phyloP scores from a whole-genome alignment of 2,113 vertebrate genomes.

The Brachyhypopomus occidentalis region DNA sequence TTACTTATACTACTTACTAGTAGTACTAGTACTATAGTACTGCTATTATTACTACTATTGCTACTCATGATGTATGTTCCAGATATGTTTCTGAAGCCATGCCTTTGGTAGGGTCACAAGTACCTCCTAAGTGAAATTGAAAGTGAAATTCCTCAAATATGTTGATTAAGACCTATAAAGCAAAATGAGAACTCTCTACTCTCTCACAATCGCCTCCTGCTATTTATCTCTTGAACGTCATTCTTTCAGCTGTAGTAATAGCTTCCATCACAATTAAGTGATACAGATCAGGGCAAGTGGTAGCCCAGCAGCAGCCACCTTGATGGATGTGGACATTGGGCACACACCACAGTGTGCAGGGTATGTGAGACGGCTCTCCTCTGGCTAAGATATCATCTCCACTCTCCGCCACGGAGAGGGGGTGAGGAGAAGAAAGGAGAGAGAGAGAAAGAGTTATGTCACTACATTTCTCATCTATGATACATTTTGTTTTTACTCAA shows the following conservation, averaged over 20 bases:
- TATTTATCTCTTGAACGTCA: neutral
- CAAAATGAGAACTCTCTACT: no score
- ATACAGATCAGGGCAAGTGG: slow-evolving; percentile 74
- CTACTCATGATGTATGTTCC: no score
- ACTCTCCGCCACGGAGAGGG: slow-evolving; percentile 66
- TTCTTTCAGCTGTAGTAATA: neutral
- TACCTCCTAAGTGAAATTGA: neutral
- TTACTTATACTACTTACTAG: neutral
- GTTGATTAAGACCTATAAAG: no score
- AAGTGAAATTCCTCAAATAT: neutral
- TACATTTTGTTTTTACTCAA: no score
- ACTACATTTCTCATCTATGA: neutral
- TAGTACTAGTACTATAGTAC: no score
- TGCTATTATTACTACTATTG: no score
- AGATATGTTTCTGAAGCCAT: no score
- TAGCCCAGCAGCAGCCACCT: slow-evolving; percentile 73
- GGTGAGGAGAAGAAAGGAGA: neutral
- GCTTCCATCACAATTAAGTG: slow-evolving; percentile 68
- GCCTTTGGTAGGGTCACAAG: neutral
- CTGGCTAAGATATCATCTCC: slow-evolving; percentile 71
- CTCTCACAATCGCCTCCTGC: no score
- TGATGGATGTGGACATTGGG: slow-evolving; percentile 73
- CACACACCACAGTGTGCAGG: slow-evolving; percentile 78
- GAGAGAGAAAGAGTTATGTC: neutral
- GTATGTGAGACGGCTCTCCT: slow-evolving; percentile 75